These are phyloP conservation scores for Liposcelis brunnea DNA, from an alignment of 2,888 invertebrate species.

Conservation along the genomic window DNA sequence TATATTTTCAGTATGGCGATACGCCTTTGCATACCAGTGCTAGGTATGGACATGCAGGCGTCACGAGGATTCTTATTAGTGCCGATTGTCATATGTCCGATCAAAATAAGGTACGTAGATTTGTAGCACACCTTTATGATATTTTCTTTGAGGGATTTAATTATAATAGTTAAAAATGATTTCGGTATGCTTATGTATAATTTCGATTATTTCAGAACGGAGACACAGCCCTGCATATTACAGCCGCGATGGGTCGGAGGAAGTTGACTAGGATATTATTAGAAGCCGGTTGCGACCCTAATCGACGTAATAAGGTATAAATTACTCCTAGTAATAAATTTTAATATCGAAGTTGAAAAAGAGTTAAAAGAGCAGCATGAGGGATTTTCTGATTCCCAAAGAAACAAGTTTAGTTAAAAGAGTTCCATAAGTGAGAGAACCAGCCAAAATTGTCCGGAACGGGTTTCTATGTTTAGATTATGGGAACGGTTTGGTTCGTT, in stretches of 20 bases:
- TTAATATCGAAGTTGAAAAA: too few species aligned
- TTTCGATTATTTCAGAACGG: constrained; percentile 44
- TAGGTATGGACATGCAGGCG: constrained; percentile 91
- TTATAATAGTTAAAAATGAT: background rate
- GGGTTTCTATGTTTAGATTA: too few species aligned
- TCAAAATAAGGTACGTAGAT: constrained; percentile 54
- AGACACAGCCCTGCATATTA: constrained; percentile 85
- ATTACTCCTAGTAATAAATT: background rate
- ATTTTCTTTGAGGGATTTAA: background rate
- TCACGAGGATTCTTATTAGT: constrained; percentile 81
- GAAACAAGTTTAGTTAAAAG: too few species aligned
- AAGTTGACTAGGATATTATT: constrained; percentile 81
- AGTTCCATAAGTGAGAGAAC: too few species aligned
- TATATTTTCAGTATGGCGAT: constrained; percentile 65
- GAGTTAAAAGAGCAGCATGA: too few species aligned
- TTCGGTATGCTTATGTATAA: background rate
- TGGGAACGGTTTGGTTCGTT: too few species aligned
- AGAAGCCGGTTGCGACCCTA: constrained; percentile 63
- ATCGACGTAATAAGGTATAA: constrained; percentile 49
- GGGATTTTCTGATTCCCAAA: too few species aligned
- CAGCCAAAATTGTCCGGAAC: too few species aligned
- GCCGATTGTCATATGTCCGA: constrained; percentile 73
- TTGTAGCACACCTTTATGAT: constrained; percentile 3
- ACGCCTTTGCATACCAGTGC: constrained; percentile 88
- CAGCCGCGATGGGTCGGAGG: constrained; percentile 81